phyloP scores from a whole-genome alignment of 2,113 vertebrate genomes.

The Proteles cristata region DNA sequence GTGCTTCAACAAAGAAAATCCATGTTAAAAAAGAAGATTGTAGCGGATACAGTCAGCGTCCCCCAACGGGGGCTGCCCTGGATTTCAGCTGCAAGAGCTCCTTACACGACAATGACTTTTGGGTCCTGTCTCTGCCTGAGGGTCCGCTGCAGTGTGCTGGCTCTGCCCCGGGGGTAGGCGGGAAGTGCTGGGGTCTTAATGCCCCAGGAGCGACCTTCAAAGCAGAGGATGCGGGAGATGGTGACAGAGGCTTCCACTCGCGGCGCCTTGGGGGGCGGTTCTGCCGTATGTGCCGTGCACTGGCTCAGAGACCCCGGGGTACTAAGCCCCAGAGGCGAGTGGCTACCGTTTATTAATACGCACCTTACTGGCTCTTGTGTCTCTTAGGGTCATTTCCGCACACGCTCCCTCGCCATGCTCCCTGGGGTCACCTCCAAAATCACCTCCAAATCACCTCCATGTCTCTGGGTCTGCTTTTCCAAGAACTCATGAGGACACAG shows the following conservation, averaged over 20 bases:
- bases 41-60: rapidly evolving
- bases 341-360: not conserved
- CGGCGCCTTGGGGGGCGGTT: not conserved
- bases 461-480: not conserved
- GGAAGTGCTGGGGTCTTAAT: not conserved
- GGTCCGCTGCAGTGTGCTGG: not conserved
- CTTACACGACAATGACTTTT: rapidly evolving
- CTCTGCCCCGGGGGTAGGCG: rapidly evolving
- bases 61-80: rapidly evolving
- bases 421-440: not conserved
- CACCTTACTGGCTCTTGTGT: not conserved
- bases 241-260: rapidly evolving
- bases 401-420: not conserved
- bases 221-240: no score
- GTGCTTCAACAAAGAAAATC: not conserved
- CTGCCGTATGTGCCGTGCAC: no score
- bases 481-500: not conserved
- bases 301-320: not conserved
- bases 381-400: not conserved
- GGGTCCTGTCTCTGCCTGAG: not conserved
- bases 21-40: not conserved
- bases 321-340: not conserved
- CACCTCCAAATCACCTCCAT: not conserved
- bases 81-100: not conserved
- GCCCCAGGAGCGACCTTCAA: not conserved